Base-by-base conservation (phyloP, 2,888 invertebrate genomes). In the Charanyca ferruginea region DNA sequence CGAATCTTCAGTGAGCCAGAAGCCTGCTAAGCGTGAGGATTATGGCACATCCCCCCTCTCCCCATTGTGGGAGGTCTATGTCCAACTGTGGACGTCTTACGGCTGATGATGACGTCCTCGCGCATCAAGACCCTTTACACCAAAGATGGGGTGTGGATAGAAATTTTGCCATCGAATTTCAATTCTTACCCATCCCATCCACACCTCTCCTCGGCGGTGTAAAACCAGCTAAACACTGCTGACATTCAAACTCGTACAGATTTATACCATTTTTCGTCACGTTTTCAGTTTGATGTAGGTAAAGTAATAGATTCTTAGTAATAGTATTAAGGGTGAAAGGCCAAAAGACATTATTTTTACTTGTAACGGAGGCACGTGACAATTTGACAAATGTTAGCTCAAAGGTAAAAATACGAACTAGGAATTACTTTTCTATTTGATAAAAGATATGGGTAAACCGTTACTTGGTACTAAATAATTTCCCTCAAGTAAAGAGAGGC, bases 231-330 rank as follows among this genome's bases (percentile, higher is more conserved):
- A n/a, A 5, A 6, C 7, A 28, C 28, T 28, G 7, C 28, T 28
- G 28, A 28, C 28, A 28, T 28, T 28, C 7, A 28, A 28, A 28
- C 28, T 28, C 7, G 28, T 7, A 1, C 7, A 7, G 41, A 35
- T 42, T 44, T 20, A 28, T 2, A 35, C 2, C 3, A 22, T 20
- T 18, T 54, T 45, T 32, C 5, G 3, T 53, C 47, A 53, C 25
- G 23, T 59, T 55, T 41, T 22, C 38, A 9, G 18, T 64, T 66
- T 23, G n/a, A 20, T 11, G 7, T 42, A n/a, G 32, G 32, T 44
- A 67, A n/a, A 35, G 32, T 44, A 67, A 44, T 67, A 25, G 42
- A 67, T 44, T 66, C 42, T 25, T 22, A 32, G 52, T 4, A 48
- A 44, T 22, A 38, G 1, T 3, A 28, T 51, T 53, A 9, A 41